Base-by-base conservation (phyloP, 2,888 invertebrate species). In the Zygogramma bicolorata region DNA sequence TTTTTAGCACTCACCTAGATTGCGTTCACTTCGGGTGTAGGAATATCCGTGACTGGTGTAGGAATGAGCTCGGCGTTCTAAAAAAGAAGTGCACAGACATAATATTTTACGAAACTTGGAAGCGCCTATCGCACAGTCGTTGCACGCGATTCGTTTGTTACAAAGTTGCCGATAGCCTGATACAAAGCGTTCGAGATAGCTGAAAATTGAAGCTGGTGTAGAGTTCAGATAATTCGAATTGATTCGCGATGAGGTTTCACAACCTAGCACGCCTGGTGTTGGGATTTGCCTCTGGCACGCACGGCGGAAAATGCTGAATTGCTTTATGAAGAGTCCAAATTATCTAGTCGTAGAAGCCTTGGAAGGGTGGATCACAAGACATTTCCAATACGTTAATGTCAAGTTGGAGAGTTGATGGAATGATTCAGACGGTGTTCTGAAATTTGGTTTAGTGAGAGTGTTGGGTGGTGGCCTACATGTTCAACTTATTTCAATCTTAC, bases 111-210 rank as follows among this genome's bases (percentile, higher is more conserved):
- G 15, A 40, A 71, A 27, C 34, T 62, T 8, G 7, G 31, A 38
- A 22, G n/a, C 53, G 53, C 53, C 53, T 27, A 13, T 53, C 65
- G 20, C 46, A 63, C 62, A 65, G 53, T 62, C 15, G 20, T 42
- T 18, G 65, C 76, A 76, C 75, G 76, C 76, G 75, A 75, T 75
- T 66, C 53, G 13, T 53, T 27, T 27, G 22, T 25, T 22, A 13
- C 25, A 53, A 53, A 53, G 25, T 53, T n/a, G 5, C 25, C 13
- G n/a, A 53, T 25, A n/a, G 53, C 25, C n/a, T 53, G 53, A 53
- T 27, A 27, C 3, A 25, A n/a, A 53, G 46, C 49, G 27, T 29
- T 31, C 25, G 46, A 29, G 18, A 27, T 15, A 22, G 27, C 15
- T 27, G 27, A 25, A 63, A 63, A 29, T 63, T 63, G 29, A 29